Base-by-base conservation (phyloP, 2,113 vertebrate genomes). In the Rana temporaria region DNA sequence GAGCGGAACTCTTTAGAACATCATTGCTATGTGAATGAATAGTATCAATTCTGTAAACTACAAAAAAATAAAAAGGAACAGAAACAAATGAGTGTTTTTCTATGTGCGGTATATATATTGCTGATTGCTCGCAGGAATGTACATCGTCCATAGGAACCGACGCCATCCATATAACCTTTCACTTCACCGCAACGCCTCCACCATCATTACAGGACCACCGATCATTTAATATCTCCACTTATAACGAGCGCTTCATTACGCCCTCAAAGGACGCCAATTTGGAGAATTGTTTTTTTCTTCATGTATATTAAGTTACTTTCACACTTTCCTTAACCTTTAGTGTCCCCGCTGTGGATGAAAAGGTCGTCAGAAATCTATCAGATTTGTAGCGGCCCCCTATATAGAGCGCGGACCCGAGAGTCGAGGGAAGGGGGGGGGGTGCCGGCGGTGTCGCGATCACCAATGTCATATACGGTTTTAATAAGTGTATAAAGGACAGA, bases 281-380 rank as follows among this genome's bases (percentile, higher is more conserved):
- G 34, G 14, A 63, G 59, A 82, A 68, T 90, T 87, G 90, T 92
- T 90, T 87, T 88, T 85, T 91, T 48, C 42, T 91, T 89, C 86
- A 88, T 87, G 91, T 91, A 20, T 89, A 90, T 89, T 89, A 91
- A 86, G 89, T 92, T 90, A 88, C 87, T 87, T 91, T 92, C 92
- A 92, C 92, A 92, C 85, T 84, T 89, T 88, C 88, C 86, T 89
- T 91, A 93, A 93, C 91, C 90, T 92, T 94, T 93, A 89, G 88
- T 91, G 91, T 91, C 91, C 89, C 89, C 88, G 84, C 91, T 88
- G 89, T 89, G 89, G 87, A 91, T 89, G 89, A 92, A 95, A 94
- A 93, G 91, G 92, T 94, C 90, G 90, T 86, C 19, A 91, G 88
- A 85, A 85, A 87, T 89, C 91, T 89, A 80, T 87, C 86, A 91